phyloP scores from a whole-genome alignment of 2,113 vertebrate species.

The Leiothrix lutea region DNA sequence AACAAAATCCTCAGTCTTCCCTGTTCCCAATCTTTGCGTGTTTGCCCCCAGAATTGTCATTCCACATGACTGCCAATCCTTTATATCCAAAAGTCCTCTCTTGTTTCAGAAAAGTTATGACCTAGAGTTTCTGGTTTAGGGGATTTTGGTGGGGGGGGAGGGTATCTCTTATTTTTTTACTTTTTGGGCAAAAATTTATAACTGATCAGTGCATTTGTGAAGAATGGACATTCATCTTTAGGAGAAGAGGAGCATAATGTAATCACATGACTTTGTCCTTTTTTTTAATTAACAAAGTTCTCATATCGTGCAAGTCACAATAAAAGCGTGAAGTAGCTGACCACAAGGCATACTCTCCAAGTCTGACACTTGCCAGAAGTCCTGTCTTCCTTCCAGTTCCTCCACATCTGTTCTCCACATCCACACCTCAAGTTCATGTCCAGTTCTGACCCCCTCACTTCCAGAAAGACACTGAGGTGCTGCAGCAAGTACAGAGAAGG shows the following conservation, averaged over 20 bases:
- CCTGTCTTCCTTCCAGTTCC: not conserved
- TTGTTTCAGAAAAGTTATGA: not conserved
- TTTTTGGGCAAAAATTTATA: not conserved
- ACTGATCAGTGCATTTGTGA: not conserved
- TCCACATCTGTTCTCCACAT: not conserved
- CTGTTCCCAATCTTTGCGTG: accelerated
- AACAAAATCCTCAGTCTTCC: not conserved
- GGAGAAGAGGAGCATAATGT: not conserved
- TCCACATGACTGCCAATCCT: not conserved
- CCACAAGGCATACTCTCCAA: not conserved
- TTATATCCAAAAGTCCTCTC: not conserved
- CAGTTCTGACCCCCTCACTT: not conserved
- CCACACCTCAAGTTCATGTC: not conserved
- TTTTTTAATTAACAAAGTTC: not conserved
- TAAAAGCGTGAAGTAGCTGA: not conserved
- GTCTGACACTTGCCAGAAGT: not conserved
- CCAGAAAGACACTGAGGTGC: not conserved
- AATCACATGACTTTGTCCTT: not conserved
- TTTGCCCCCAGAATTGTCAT: not conserved
- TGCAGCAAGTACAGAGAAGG: not conserved
- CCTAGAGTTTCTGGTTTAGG: not conserved
- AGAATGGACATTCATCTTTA: not conserved
- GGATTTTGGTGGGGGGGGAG: accelerated
- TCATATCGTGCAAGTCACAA: not conserved
- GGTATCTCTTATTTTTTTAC: not conserved